phyloP scores from a whole-genome alignment of 2,888 invertebrate genomes.

The Automeris io region DNA sequence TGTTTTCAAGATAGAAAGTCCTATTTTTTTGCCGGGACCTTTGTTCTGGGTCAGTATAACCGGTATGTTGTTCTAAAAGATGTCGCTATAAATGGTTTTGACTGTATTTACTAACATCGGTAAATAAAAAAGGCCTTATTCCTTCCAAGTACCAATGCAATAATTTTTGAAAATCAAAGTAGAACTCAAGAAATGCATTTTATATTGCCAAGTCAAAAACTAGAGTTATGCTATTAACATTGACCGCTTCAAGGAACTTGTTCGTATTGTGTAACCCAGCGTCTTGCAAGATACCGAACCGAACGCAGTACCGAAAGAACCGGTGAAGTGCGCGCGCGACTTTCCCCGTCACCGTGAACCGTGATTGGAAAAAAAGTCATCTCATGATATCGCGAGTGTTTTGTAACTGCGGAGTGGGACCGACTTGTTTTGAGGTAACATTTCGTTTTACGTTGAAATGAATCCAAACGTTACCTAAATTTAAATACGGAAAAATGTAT shows the following conservation, averaged over 20 bases:
- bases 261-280: conserved; percentile 24
- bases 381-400: conserved; percentile 1
- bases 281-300: conserved; percentile 19
- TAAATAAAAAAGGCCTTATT: too few species aligned
- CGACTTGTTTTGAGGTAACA: conserved; percentile 4
- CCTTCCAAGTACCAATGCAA: too few species aligned
- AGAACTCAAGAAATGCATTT: not conserved
- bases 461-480: too few species aligned
- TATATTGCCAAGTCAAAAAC: conserved; percentile 17
- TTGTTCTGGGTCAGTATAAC: too few species aligned
- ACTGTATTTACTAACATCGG: too few species aligned
- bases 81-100: too few species aligned
- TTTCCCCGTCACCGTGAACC: conserved; percentile 9
- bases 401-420: conserved; percentile 15
- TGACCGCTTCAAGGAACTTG: conserved; percentile 31
- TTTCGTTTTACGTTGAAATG: not conserved
- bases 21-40: too few species aligned
- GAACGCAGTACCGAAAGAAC: conserved; percentile 18
- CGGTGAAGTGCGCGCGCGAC: conserved; percentile 25
- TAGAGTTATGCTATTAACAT: conserved; percentile 36
- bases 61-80: too few species aligned
- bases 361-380: not conserved
- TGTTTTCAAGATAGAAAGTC: too few species aligned
- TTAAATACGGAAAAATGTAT: too few species aligned
- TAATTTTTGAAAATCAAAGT: too few species aligned